Conservation (phyloP, 2,113 vertebrate genomes). For the Nothobranchius furzeri region DNA sequence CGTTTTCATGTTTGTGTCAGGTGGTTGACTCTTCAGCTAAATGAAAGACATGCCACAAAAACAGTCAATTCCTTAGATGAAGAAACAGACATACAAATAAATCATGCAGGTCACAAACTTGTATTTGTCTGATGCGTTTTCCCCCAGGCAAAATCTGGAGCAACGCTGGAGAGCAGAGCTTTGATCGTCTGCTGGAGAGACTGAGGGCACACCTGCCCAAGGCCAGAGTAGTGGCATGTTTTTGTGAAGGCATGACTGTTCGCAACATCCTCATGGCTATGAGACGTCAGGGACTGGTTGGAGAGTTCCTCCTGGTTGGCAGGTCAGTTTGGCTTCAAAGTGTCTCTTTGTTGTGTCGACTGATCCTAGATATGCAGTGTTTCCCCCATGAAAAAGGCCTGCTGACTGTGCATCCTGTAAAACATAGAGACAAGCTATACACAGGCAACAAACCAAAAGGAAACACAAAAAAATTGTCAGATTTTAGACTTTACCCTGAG, state of each 20-base stretch:
- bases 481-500: neutral
- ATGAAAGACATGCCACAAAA: neutral
- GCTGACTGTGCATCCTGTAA: neutral
- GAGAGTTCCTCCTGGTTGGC: constrained; percentile 94
- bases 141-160: constrained; percentile 92
- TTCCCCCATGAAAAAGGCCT: neutral
- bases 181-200: constrained; percentile 91
- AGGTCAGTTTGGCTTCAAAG: constrained; percentile 84
- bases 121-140: constrained; percentile 20
- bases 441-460: too few species aligned
- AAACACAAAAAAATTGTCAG: neutral
- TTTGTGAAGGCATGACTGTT: constrained; percentile 98
- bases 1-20: neutral
- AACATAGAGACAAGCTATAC: neutral
- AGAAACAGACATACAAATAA: neutral
- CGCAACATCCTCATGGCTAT: constrained; percentile 97
- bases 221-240: constrained; percentile 95
- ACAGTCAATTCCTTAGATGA: neutral
- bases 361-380: neutral
- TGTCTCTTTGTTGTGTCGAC: neutral
- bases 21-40: neutral
- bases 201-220: constrained; percentile 92
- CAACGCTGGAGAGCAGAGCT: constrained; percentile 95
- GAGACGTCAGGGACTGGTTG: constrained; percentile 89
- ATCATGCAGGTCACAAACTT: neutral